These are phyloP conservation scores for Pyrgus malvae DNA, from an alignment of 2,888 invertebrate genomes.

Conservation along the genomic window DNA sequence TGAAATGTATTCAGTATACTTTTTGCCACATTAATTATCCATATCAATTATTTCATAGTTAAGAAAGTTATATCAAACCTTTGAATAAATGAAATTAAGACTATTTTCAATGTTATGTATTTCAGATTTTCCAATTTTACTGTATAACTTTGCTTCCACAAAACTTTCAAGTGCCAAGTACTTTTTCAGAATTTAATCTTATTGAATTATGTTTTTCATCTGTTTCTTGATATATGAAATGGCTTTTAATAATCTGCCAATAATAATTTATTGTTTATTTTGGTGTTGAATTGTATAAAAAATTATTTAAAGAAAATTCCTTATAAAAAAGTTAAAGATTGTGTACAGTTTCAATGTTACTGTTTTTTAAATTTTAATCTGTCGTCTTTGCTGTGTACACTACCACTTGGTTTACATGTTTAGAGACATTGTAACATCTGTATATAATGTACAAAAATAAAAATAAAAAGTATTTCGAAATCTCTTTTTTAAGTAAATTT, in stretches of 20 bases:
- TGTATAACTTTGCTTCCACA: constrained; percentile 23
- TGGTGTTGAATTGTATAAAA: constrained; percentile 6
- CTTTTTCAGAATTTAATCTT: background rate
- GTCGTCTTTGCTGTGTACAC: constrained; percentile 16
- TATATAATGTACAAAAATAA: constrained; percentile 71
- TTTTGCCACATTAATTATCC: no score
- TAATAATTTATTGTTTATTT: constrained; percentile 20
- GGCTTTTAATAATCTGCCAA: constrained; percentile 37
- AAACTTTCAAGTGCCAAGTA: constrained; percentile 30
- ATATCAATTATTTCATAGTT: no score
- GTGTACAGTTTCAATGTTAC: constrained; percentile 12
- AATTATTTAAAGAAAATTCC: background rate
- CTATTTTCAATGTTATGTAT: background rate
- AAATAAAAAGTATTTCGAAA: constrained; percentile 43
- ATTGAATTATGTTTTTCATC: constrained; percentile 24
- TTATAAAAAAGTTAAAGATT: background rate
- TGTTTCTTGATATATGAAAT: constrained; percentile 32
- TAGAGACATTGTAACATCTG: constrained; percentile 37
- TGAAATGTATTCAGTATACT: no score
- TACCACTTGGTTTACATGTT: constrained; percentile 15
- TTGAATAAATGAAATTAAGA: background rate
- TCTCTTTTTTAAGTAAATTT: constrained; percentile 53
- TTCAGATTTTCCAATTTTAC: background rate
- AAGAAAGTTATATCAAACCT: background rate
- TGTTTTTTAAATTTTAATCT: constrained; percentile 15